A percentile compares a stretch with the other conserved stretches of the same genome.
Evolutionary conservation across 2,888 invertebrate genomes (phyloP).

Genomic region (Trachelus tabidus): DNA sequence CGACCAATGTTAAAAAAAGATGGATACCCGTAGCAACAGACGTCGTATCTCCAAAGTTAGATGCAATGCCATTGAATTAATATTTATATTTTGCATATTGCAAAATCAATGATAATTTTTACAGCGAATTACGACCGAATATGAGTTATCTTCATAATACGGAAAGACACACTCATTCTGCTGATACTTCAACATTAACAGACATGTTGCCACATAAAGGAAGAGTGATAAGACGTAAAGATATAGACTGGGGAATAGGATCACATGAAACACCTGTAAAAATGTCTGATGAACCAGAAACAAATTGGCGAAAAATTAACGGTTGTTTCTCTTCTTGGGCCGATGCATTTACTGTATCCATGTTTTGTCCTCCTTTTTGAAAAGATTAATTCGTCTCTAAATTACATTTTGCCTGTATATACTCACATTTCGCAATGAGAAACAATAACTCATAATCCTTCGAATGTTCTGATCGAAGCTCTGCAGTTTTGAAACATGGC

Average conservation of each 20-base stretch:
- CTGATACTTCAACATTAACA: conserved; percentile 28
- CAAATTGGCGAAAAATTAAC: conserved; percentile 19
- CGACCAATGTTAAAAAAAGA: conserved; percentile 21
- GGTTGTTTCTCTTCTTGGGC: conserved; percentile 33
- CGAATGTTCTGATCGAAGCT: not conserved
- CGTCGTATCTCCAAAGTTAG: conserved; percentile 29
- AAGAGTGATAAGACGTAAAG: conserved; percentile 26
- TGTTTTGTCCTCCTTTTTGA: conserved; percentile 23
- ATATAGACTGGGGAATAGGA: conserved; percentile 28
- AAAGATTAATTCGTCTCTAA: not conserved
- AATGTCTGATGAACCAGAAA: conserved; percentile 32
- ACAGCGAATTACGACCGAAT: conserved; percentile 26
- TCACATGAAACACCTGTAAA: conserved; percentile 24
- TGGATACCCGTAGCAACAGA: conserved; percentile 31
- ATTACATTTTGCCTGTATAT: not conserved
- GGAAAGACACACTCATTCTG: conserved; percentile 25
- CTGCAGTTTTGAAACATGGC: not conserved
- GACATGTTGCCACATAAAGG: conserved; percentile 36
- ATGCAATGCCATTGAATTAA: not conserved
- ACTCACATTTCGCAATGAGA: conserved; percentile 17
- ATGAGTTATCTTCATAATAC: conserved; percentile 28
- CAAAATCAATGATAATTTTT: not conserved
- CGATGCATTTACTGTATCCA: conserved; percentile 24
- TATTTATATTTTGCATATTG: not conserved
- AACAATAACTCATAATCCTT: conserved; percentile 18